Conservation (phyloP, 2,797 vertebrate species). For the Sparus aurata region DNA sequence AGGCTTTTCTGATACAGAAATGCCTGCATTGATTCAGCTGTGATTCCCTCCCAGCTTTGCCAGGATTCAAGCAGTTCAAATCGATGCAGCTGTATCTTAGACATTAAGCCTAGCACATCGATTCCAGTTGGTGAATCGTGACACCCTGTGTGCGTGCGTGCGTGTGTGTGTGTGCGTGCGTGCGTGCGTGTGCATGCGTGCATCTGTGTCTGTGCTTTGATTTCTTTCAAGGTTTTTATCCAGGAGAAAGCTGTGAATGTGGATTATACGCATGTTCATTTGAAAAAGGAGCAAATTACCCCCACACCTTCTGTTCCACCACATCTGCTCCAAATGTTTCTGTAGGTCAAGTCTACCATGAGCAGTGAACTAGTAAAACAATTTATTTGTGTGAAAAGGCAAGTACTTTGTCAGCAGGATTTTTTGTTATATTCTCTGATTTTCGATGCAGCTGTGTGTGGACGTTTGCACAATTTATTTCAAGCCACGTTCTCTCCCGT, state of each 20-base stretch:
- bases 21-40: slow-evolving; percentile 60
- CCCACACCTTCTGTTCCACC: slow-evolving; percentile 2
- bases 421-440: background rate
- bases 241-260: slow-evolving; percentile 10
- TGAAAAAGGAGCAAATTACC: slow-evolving; percentile 34
- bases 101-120: slow-evolving; percentile 67
- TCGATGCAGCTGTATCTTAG: slow-evolving; percentile 70
- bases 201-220: slow-evolving; percentile 35
- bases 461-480: slow-evolving; percentile 34
- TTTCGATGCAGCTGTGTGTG: slow-evolving; percentile 22
- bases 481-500: slow-evolving; percentile 16
- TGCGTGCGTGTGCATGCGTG: slow-evolving; percentile 1
- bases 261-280: slow-evolving; percentile 36
- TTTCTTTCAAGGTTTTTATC: slow-evolving; percentile 51
- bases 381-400: slow-evolving; percentile 26
- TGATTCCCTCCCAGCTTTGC: slow-evolving; percentile 65
- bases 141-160: slow-evolving; percentile 36
- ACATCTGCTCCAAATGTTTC: slow-evolving; percentile 25
- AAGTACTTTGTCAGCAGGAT: slow-evolving; percentile 38
- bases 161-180: slow-evolving; percentile 13
- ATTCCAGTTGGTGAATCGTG: slow-evolving; percentile 66
- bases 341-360: slow-evolving; percentile 38
- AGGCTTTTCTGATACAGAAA: slow-evolving; percentile 66
- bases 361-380: slow-evolving; percentile 32
- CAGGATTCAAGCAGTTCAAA: slow-evolving; percentile 70